phyloP scores from a whole-genome alignment of 2,888 invertebrate genomes.

The Lasioglossum oenotherae region DNA sequence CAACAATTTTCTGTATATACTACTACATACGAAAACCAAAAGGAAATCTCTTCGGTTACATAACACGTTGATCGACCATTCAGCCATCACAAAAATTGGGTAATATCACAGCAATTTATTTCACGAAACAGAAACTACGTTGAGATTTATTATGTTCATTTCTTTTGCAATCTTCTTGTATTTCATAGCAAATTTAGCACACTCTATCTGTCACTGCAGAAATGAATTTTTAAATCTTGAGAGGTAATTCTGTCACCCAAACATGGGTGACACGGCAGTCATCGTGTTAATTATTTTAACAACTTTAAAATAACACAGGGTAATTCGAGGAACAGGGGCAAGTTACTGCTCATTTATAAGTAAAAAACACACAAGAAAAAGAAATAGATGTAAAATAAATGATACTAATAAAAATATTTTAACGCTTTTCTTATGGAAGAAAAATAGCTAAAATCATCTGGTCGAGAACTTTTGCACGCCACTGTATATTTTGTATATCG shows the following conservation, averaged over 20 bases:
- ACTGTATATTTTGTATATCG: background rate
- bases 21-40: background rate
- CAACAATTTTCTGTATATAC: background rate
- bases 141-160: background rate
- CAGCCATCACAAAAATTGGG: background rate
- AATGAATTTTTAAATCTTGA: background rate
- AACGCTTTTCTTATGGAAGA: no score
- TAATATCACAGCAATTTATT: background rate
- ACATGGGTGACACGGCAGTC: background rate
- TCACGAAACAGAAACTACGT: background rate
- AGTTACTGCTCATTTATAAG: no score
- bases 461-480: no score
- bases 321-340: no score
- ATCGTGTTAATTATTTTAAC: background rate
- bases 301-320: background rate
- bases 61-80: background rate
- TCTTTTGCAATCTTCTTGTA: background rate
- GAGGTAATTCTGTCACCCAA: background rate
- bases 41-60: background rate
- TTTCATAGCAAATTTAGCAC: background rate
- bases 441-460: no score
- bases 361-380: no score
- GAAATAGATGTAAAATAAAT: no score
- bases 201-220: background rate
- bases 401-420: no score